phyloP scores from a whole-genome alignment of 37 sponge, comb jelly and placozoan genomes.

The Theonella swinhoei region DNA sequence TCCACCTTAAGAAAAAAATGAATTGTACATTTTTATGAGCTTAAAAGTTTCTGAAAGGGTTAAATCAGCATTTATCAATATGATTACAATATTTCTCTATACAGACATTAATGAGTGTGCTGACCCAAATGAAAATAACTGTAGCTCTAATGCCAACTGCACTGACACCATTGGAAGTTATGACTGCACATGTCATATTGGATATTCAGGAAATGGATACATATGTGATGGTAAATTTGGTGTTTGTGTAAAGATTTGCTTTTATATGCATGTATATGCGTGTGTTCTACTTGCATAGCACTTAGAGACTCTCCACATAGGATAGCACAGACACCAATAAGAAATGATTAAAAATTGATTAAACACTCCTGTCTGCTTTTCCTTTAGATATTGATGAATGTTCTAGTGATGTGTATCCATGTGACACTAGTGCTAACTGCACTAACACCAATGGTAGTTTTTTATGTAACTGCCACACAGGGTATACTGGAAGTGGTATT shows the following conservation, averaged over 20 bases:
- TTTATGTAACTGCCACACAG: too few species aligned
- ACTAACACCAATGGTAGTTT: too few species aligned
- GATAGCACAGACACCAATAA: too few species aligned
- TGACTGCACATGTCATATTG: constrained; percentile 31
- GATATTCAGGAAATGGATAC: constrained; percentile 38
- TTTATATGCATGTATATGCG: not conserved
- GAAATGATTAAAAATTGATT: too few species aligned
- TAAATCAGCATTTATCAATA: not conserved
- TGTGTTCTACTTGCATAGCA: not conserved
- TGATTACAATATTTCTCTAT: not conserved
- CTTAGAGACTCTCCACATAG: not conserved
- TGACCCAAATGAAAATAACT: not conserved
- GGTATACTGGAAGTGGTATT: too few species aligned
- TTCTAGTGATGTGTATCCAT: not conserved
- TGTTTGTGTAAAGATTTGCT: not conserved
- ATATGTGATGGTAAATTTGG: constrained; percentile 36
- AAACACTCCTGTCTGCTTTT: not conserved
- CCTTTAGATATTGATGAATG: not conserved
- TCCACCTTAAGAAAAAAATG: too few species aligned
- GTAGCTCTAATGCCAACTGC: constrained; percentile 26
- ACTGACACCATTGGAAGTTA: constrained; percentile 47
- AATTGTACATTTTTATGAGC: not conserved
- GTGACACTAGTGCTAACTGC: constrained; percentile 6
- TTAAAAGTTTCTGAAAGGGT: not conserved
- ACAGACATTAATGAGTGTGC: constrained; percentile 41